A percentile compares a stretch with the other conserved stretches of the same genome.
phyloP scores from a whole-genome alignment of 2,113 vertebrate genomes.

The Thermophis baileyi region DNA sequence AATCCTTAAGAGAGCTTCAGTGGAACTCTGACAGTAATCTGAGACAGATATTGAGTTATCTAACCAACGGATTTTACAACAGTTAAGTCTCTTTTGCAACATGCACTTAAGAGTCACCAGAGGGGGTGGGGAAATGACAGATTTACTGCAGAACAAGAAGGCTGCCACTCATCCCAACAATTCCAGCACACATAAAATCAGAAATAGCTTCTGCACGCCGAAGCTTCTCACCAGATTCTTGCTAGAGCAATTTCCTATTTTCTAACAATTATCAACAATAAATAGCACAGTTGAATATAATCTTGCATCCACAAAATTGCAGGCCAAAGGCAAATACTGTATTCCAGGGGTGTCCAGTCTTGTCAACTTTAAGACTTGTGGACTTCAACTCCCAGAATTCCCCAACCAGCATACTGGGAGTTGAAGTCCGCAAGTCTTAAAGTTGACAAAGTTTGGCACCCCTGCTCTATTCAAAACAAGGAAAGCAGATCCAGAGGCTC shows the following conservation, averaged over 20 bases:
- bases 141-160: neutral
- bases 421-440: too few species aligned
- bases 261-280: neutral
- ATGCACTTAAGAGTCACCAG: neutral
- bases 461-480: neutral
- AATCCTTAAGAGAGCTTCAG: neutral
- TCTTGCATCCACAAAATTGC: neutral
- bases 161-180: neutral
- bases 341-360: too few species aligned
- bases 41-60: neutral
- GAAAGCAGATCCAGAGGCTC: neutral
- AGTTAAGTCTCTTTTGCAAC: neutral
- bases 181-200: neutral
- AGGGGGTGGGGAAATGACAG: neutral
- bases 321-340: neutral
- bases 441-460: too few species aligned
- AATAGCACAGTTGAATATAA: neutral
- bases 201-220: neutral
- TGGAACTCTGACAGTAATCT: neutral
- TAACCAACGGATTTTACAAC: neutral
- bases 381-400: too few species aligned
- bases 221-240: too few species aligned
- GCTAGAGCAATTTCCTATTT: neutral
- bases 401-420: too few species aligned
- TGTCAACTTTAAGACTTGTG: too few species aligned